A percentile compares a stretch with the other conserved stretches of the same genome.
phyloP scores from a whole-genome alignment of 2,113 vertebrate species.

The Hemichromis elongatus region DNA sequence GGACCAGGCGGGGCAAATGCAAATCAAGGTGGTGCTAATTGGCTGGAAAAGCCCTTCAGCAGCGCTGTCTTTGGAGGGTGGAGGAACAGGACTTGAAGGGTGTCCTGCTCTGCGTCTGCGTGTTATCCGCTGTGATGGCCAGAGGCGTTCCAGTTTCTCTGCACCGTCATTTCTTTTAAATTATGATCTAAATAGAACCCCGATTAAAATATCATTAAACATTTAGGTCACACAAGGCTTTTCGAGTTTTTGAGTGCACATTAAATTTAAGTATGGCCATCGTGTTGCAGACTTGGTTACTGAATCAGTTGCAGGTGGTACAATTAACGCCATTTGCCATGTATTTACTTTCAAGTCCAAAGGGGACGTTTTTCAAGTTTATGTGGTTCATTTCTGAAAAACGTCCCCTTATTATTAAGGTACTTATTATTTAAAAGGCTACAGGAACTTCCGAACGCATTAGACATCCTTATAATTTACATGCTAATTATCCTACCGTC shows the following conservation, averaged over 20 bases:
- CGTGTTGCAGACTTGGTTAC: background rate
- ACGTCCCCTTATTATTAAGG: no score
- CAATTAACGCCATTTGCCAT: background rate
- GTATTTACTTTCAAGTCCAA: background rate
- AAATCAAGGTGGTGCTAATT: background rate
- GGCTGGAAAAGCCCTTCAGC: background rate
- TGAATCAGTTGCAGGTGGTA: background rate
- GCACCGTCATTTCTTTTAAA: background rate
- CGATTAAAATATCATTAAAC: background rate
- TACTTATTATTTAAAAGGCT: background rate
- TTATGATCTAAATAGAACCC: background rate
- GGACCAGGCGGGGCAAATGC: background rate
- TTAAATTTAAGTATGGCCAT: background rate
- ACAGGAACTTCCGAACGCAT: background rate
- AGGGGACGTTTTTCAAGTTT: background rate
- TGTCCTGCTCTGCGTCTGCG: background rate
- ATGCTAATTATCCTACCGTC: background rate
- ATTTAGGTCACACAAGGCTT: background rate
- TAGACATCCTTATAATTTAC: background rate
- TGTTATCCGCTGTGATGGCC: background rate
- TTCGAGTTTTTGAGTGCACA: background rate
- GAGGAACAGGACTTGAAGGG: background rate
- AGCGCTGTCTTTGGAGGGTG: background rate
- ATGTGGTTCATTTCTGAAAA: background rate
- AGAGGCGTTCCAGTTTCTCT: background rate